These are phyloP conservation scores for Drosophila fulvimacula DNA, from an alignment of 2,888 invertebrate species.

Conservation along the genomic window DNA sequence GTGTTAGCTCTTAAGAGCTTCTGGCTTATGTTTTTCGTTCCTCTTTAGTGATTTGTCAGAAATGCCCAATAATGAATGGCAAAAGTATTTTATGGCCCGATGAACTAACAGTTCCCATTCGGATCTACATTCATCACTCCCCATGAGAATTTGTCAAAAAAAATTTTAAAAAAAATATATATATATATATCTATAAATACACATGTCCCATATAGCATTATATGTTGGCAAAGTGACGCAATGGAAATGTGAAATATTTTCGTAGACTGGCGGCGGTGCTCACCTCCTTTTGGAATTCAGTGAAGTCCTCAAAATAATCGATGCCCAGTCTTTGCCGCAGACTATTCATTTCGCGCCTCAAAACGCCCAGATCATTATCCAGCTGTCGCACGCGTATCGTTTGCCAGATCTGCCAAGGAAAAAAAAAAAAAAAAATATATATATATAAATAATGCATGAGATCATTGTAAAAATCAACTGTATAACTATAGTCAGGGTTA, in stretches of 20 bases:
- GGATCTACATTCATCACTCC: conserved; percentile 1
- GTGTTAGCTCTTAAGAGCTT: conserved; percentile 28
- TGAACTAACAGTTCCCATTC: background rate
- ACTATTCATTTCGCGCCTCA: conserved; percentile 77
- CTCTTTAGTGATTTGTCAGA: conserved; percentile 31
- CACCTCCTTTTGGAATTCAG: conserved; percentile 83
- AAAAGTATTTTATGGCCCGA: conserved; percentile 8
- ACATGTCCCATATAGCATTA: conserved; percentile 49
- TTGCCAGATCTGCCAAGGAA: conserved; percentile 83
- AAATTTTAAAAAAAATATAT: conserved; percentile 20
- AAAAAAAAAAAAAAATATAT: conserved; percentile 3
- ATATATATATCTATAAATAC: conserved; percentile 60
- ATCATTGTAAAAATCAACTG: conserved; percentile 27
- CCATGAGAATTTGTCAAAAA: conserved; percentile 28
- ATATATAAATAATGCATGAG: conserved; percentile 29
- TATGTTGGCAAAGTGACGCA: conserved; percentile 24
- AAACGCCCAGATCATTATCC: conserved; percentile 76
- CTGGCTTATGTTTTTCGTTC: conserved; percentile 13
- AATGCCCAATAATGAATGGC: conserved; percentile 29
- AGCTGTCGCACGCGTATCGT: conserved; percentile 76
- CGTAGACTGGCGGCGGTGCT: conserved; percentile 18
- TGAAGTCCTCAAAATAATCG: conserved; percentile 82
- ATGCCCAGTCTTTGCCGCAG: conserved; percentile 83
- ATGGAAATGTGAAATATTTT: conserved; percentile 10
- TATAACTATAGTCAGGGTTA: conserved; percentile 7